Conservation (phyloP, 23 tunicate genomes). For the Halocynthia roretzi region DNA sequence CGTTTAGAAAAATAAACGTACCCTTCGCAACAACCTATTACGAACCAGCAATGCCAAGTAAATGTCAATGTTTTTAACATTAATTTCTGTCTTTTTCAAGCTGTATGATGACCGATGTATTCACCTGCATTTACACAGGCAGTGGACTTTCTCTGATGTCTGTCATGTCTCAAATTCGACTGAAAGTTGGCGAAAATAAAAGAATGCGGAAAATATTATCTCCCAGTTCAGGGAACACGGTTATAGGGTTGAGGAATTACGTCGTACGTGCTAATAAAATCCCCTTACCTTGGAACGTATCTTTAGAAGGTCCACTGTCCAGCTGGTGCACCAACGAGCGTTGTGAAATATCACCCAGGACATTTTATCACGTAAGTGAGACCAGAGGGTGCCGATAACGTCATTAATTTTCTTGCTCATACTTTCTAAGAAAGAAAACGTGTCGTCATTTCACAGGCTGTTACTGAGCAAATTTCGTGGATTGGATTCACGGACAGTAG, state of each 20-base stretch:
- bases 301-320: constrained; percentile 23
- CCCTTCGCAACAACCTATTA: constrained; percentile 1
- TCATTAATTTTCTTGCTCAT: not conserved
- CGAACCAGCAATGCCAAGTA: constrained; percentile 1
- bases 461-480: constrained; percentile 22
- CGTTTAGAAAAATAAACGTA: not conserved
- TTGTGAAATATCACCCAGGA: constrained; percentile 65
- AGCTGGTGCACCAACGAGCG: constrained; percentile 60
- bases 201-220: not conserved
- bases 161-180: not conserved
- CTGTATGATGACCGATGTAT: not conserved
- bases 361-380: constrained; percentile 57
- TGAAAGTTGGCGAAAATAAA: not conserved
- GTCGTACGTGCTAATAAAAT: constrained; percentile 16
- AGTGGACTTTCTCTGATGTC: not conserved
- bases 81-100: not conserved
- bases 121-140: not conserved
- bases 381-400: not conserved
- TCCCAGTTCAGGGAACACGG: not conserved
- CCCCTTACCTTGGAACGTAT: constrained; percentile 14
- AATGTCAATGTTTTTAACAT: not conserved
- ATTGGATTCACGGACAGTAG: constrained; percentile 45
- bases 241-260: not conserved
- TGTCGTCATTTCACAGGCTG: constrained; percentile 28
- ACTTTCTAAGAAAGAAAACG: no score